Base-by-base conservation (phyloP, 2,113 vertebrate species). In the Podarcis cretensis region DNA sequence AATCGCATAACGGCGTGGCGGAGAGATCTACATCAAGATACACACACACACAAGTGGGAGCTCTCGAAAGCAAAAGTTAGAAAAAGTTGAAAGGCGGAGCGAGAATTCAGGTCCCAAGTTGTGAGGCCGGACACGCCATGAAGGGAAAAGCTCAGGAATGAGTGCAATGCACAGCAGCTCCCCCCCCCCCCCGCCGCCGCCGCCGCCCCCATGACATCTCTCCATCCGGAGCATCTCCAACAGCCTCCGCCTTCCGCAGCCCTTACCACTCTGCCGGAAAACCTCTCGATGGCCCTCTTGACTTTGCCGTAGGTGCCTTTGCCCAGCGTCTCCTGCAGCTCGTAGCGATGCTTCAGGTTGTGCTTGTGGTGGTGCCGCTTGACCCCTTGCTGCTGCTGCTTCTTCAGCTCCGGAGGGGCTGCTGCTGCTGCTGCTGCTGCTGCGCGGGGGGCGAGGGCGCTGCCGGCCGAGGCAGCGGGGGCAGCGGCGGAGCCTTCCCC, bases 351-450 rank as follows among this genome's bases (percentile, higher is more conserved):
- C 91, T 99, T 99, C 95, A 99, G 97, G 97, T 99, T 99, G 95
- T 99, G 99, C 91, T 99, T 99, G 97, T 99, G 99, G 92, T 99
- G 98, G 95, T 99, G 99, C 88, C 99, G 97, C 97, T 99, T 99
- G 96, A 98, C 98, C 27, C 98, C 97, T 57, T 97, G 97, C 88
- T 97, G 97, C 87, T 97, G 96, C 87, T 97, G 96, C 94, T 96
- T 96, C 92, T 86, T 95, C 89, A 92, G 92, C 73, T 94, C 94
- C 40, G 87, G 80, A 25, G 85, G 71, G 59, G 37, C 74, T 37
- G 84, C 68, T 35, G 35, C 35, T 35, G 35, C 68, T 35, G 35
- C 35, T 35, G 35, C 35, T 12, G 81, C 90, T 10, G 5, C 86
- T 10, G 91, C 69, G 20, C 71, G 87, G 14, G 48, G 80, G 1